phyloP scores from a whole-genome alignment of 2,888 invertebrate species.

The Camptogramma bilineatum region DNA sequence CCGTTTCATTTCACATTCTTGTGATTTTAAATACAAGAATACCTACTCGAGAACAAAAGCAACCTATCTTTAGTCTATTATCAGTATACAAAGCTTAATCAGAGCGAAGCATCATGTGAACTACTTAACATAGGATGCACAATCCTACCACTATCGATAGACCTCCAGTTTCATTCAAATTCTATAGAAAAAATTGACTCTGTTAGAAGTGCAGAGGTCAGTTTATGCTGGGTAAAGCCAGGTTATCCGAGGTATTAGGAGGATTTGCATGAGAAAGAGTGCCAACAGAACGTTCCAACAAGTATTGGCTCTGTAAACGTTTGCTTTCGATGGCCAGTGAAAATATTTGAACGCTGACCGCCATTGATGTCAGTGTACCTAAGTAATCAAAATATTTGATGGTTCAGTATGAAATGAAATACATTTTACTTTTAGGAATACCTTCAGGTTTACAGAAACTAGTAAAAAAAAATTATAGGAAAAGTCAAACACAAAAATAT shows the following conservation, averaged over 20 bases:
- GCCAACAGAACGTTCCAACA: constrained; percentile 52
- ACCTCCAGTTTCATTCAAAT: constrained; percentile 37
- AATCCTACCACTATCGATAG: constrained; percentile 40
- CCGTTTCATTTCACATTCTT: too few relatives aligned
- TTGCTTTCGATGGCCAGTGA: constrained; percentile 45
- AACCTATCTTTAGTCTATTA: constrained; percentile 17
- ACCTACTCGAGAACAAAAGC: neutral
- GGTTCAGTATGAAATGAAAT: too few relatives aligned
- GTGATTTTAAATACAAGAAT: neutral
- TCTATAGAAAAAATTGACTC: constrained; percentile 14
- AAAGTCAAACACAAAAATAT: too few relatives aligned
- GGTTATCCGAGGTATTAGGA: constrained; percentile 49
- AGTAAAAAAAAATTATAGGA: too few relatives aligned
- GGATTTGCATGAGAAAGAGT: constrained; percentile 64
- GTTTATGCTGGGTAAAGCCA: constrained; percentile 39
- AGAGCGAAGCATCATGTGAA: constrained; percentile 50
- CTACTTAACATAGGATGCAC: constrained; percentile 46
- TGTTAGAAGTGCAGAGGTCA: constrained; percentile 43
- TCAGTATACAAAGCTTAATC: constrained; percentile 44
- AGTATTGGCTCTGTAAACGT: constrained; percentile 49
- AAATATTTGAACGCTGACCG: constrained; percentile 45
- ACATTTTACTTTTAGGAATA: too few relatives aligned
- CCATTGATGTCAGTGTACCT: neutral
- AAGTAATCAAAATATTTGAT: neutral
- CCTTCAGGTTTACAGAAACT: too few relatives aligned